Conservation (phyloP, 1,140 invertebrate genomes). For the Drosophila repletoides region DNA sequence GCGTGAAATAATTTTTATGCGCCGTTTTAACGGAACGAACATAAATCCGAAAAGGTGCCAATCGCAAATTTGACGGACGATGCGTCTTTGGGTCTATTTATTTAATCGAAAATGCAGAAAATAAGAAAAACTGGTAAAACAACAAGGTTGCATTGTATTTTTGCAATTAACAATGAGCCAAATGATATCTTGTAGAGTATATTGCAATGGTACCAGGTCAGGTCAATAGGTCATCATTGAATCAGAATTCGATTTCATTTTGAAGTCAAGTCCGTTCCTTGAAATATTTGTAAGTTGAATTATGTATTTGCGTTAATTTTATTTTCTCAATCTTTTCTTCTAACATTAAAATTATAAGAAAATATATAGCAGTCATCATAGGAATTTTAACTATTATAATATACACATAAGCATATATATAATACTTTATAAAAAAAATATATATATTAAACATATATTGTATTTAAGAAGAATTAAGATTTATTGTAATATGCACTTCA, state of each 20-base stretch:
- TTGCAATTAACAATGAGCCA: slow-evolving; percentile 46
- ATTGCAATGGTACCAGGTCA: slow-evolving; percentile 1
- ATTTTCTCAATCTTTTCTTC: too few species aligned
- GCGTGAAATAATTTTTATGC: slow-evolving; percentile 78
- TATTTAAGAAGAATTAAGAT: too few species aligned
- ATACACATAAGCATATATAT: too few species aligned
- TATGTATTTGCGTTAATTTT: too few species aligned
- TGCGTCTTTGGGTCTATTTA: neutral
- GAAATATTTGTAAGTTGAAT: too few species aligned
- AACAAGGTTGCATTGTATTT: slow-evolving; percentile 45
- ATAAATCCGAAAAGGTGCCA: slow-evolving; percentile 57
- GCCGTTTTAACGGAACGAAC: slow-evolving; percentile 67
- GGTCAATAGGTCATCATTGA: neutral
- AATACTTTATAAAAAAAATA: too few species aligned
- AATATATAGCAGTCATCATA: too few species aligned
- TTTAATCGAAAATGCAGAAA: slow-evolving; percentile 9
- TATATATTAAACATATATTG: too few species aligned
- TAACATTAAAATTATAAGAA: too few species aligned
- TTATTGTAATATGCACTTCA: too few species aligned
- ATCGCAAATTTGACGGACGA: slow-evolving; percentile 65
- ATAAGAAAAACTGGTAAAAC: neutral
- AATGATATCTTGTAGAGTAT: neutral
- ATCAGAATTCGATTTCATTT: neutral
- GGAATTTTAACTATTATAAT: too few species aligned
- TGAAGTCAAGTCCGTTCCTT: neutral